phyloP scores from a whole-genome alignment of 2,797 vertebrate genomes.

The Urophycis tenuis region DNA sequence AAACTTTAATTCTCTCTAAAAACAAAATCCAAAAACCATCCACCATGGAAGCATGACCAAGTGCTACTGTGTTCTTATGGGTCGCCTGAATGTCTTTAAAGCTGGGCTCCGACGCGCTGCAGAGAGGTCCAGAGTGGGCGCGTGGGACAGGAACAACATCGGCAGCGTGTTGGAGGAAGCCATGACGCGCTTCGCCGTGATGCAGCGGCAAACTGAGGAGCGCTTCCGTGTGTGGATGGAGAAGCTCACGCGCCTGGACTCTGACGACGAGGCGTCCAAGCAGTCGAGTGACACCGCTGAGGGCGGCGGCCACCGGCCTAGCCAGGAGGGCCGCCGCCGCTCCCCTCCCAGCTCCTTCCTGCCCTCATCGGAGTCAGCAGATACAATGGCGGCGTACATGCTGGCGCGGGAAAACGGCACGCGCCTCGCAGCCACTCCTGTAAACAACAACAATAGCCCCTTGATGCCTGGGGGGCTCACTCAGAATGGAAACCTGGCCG shows the following conservation, averaged over 20 bases:
- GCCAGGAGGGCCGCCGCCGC: constrained; percentile 38
- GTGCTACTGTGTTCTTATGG: constrained; percentile 74
- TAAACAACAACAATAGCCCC: constrained; percentile 69
- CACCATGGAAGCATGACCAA: constrained; percentile 65
- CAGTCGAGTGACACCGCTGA: constrained; percentile 76
- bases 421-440: constrained; percentile 62
- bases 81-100: constrained; percentile 96
- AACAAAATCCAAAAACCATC: constrained; percentile 45
- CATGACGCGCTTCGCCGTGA: constrained; percentile 88
- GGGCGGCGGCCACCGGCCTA: constrained; percentile 65
- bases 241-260: constrained; percentile 83
- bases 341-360: constrained; percentile 73
- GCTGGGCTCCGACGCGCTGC: constrained; percentile 85
- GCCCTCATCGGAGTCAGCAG: constrained; percentile 77
- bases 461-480: constrained; percentile 70
- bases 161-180: constrained; percentile 91
- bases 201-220: constrained; percentile 94
- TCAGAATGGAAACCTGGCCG: constrained; percentile 78
- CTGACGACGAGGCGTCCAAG: constrained; percentile 74
- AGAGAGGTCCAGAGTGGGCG: constrained; percentile 80
- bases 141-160: constrained; percentile 89
- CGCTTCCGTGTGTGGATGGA: constrained; percentile 90
- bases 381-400: constrained; percentile 73
- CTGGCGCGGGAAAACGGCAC: constrained; percentile 72
- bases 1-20: constrained; percentile 60